Percentiles rank a stretch among this genome's conserved stretches.
Conservation (phyloP, 2,888 invertebrate species). For the Nysson spinosus region DNA sequence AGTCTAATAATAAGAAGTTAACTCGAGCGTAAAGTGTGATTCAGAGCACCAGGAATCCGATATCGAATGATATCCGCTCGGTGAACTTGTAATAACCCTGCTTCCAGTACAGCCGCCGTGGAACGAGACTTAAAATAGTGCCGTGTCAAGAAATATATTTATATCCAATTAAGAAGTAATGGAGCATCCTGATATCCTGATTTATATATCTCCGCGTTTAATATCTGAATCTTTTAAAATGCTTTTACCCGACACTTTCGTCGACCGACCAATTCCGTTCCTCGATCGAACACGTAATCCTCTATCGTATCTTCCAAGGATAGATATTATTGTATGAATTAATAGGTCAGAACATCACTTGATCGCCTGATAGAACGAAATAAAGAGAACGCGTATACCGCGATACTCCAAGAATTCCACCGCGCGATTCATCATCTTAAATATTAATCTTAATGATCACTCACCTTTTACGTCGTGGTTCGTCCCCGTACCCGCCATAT, state of each 20-base stretch:
- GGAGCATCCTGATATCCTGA: no score
- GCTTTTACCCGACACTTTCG: no score
- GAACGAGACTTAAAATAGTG: neutral
- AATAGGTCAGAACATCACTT: constrained; percentile 17
- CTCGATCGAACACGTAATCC: neutral
- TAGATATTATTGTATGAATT: constrained; percentile 7
- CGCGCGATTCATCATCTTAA: neutral
- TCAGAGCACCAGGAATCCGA: constrained; percentile 55
- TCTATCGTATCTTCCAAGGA: neutral
- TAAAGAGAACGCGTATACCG: neutral
- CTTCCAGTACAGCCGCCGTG: neutral
- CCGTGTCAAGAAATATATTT: neutral
- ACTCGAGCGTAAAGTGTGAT: constrained; percentile 66
- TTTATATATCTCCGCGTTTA: no score
- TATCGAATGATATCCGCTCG: constrained; percentile 50
- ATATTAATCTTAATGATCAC: constrained; percentile 11
- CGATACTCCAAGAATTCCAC: neutral
- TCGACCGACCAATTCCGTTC: no score
- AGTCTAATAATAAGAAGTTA: constrained; percentile 74
- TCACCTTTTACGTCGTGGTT: constrained; percentile 76
- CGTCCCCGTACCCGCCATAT: constrained; percentile 76
- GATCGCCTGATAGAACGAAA: constrained; percentile 17
- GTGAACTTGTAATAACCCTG: constrained; percentile 37
- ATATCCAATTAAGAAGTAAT: no score
- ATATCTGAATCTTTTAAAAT: no score